A percentile compares a stretch with the other conserved stretches of the same genome.
These are phyloP conservation scores for Scomber japonicus DNA, from an alignment of 2,113 vertebrate species.

Conservation along the genomic window DNA sequence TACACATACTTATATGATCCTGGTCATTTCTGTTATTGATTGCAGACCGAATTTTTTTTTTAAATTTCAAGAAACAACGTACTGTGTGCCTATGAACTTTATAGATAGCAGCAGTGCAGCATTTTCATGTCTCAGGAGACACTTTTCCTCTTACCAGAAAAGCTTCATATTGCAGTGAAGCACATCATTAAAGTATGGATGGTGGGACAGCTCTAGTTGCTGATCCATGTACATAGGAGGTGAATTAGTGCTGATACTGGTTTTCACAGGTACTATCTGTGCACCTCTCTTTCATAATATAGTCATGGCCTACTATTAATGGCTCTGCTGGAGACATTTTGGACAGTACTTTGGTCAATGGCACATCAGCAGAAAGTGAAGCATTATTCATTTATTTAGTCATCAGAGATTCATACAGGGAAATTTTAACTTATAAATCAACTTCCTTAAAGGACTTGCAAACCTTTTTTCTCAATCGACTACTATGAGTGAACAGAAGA, in stretches of 20 bases:
- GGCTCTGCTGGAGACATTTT: conserved; percentile 26
- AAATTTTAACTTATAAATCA: too few relatives aligned
- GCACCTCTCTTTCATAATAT: conserved; percentile 7
- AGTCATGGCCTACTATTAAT: conserved; percentile 12
- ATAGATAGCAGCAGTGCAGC: conserved; percentile 51
- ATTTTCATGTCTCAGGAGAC: conserved; percentile 48
- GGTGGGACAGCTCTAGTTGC: conserved; percentile 42
- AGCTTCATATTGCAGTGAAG: conserved; percentile 36
- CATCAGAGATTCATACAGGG: too few relatives aligned
- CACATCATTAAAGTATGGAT: conserved; percentile 49
- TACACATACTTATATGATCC: too few relatives aligned
- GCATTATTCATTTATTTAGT: background rate
- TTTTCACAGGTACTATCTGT: conserved; percentile 31
- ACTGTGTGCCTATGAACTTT: conserved; percentile 32
- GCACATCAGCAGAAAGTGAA: conserved; percentile 14
- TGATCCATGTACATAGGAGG: conserved; percentile 43
- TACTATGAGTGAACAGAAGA: too few relatives aligned
- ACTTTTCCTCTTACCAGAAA: conserved; percentile 33
- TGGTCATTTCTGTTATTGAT: too few relatives aligned
- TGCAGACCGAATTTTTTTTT: too few relatives aligned
- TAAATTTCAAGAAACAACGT: conserved; percentile 4
- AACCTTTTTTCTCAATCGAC: too few relatives aligned
- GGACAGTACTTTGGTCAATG: conserved; percentile 1
- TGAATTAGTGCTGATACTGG: conserved; percentile 41
- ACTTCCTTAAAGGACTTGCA: too few relatives aligned